phyloP scores from a whole-genome alignment of 2,888 invertebrate genomes.

The Griposia aprilina region DNA sequence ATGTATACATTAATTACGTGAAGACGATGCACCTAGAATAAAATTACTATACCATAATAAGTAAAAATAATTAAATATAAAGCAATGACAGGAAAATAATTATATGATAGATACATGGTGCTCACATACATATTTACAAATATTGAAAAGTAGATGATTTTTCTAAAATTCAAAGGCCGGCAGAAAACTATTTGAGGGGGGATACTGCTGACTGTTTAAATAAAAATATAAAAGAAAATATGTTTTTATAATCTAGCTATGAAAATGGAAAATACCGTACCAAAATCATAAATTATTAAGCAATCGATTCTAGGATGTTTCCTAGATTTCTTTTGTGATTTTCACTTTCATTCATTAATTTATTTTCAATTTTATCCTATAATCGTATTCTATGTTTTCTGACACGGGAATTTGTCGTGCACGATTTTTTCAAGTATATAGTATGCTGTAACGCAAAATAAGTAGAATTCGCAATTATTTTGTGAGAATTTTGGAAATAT shows the following conservation, averaged over 20 bases:
- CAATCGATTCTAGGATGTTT: neutral
- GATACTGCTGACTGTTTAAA: too few relatives aligned
- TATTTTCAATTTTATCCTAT: neutral
- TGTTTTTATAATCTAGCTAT: neutral
- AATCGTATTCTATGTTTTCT: neutral
- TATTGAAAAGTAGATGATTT: too few relatives aligned
- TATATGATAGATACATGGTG: too few relatives aligned
- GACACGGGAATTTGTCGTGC: neutral
- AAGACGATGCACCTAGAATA: too few relatives aligned
- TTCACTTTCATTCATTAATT: neutral
- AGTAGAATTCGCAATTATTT: constrained; percentile 3
- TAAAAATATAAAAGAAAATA: neutral
- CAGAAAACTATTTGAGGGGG: too few relatives aligned
- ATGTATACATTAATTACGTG: too few relatives aligned
- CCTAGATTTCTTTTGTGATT: neutral
- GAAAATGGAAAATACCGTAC: neutral
- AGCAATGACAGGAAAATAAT: too few relatives aligned
- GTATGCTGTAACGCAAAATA: neutral
- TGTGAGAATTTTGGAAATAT: neutral
- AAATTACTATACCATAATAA: too few relatives aligned
- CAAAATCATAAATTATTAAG: too few relatives aligned
- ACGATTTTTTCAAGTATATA: neutral
- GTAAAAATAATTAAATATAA: too few relatives aligned
- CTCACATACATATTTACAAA: too few relatives aligned
- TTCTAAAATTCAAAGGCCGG: too few relatives aligned